A percentile compares a stretch with the other conserved stretches of the same genome.
These are phyloP conservation scores for Acronicta alni DNA, from an alignment of 2,888 invertebrate species.

Conservation along the genomic window DNA sequence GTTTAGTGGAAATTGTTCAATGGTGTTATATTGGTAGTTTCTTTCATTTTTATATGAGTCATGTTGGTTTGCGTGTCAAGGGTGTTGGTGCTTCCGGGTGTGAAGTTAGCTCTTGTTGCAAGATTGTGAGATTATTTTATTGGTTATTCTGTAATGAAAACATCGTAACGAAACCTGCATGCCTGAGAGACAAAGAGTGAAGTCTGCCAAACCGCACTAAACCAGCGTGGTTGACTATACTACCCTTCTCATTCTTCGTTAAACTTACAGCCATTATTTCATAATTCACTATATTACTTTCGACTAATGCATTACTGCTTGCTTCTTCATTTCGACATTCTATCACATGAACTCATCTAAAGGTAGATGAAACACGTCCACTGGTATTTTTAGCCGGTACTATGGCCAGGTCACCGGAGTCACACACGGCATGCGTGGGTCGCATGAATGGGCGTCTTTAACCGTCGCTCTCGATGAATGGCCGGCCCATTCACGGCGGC, in stretches of 20 bases:
- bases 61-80: slow-evolving; percentile 42
- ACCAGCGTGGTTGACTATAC: too few relatives aligned
- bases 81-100: slow-evolving; percentile 43
- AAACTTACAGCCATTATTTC: not conserved
- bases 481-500: slow-evolving; percentile 62
- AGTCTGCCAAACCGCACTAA: too few relatives aligned
- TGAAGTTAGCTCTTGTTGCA: slow-evolving; percentile 3
- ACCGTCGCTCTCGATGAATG: slow-evolving; percentile 64
- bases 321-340: too few relatives aligned
- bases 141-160: too few relatives aligned
- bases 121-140: too few relatives aligned
- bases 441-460: slow-evolving; percentile 70
- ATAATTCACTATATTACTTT: not conserved
- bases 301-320: not conserved
- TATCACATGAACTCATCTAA: slow-evolving; percentile 31
- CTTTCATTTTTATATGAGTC: slow-evolving; percentile 42
- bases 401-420: slow-evolving; percentile 56
- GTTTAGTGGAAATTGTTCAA: slow-evolving; percentile 65
- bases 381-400: slow-evolving; percentile 58
- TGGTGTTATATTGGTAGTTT: slow-evolving; percentile 52
- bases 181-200: too few relatives aligned
- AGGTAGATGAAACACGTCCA: slow-evolving; percentile 42
- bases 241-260: too few relatives aligned
- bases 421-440: slow-evolving; percentile 68
- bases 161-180: too few relatives aligned